Conservation (phyloP, 1,140 invertebrate species). For the Pectinophora gossypiella region DNA sequence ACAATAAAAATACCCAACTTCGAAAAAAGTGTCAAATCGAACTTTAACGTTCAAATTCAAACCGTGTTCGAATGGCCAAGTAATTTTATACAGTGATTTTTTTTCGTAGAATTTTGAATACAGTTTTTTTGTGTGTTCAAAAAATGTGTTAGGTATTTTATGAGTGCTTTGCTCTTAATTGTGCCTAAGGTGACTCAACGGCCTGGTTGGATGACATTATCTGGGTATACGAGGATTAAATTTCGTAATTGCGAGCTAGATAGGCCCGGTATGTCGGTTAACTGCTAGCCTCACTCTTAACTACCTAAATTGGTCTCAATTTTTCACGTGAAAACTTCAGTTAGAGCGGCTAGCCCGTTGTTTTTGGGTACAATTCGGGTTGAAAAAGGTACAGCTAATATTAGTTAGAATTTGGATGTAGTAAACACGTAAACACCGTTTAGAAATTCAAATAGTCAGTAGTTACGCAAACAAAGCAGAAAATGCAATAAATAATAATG, state of each 20-base stretch:
- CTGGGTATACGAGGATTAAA: constrained; percentile 45
- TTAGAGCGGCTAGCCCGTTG: neutral
- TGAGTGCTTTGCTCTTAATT: constrained; percentile 33
- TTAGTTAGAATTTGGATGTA: too few species aligned
- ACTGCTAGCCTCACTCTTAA: too few species aligned
- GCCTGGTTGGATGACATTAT: constrained; percentile 40
- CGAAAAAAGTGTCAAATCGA: constrained; percentile 6
- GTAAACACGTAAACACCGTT: too few species aligned
- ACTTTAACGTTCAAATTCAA: neutral
- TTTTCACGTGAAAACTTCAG: neutral
- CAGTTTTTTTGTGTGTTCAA: constrained; percentile 4
- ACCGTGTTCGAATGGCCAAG: constrained; percentile 9
- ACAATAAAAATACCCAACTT: constrained; percentile 19
- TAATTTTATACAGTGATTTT: too few species aligned
- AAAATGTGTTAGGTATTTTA: constrained; percentile 12
- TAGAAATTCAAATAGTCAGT: too few species aligned
- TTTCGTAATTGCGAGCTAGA: constrained; percentile 40
- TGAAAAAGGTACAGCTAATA: too few species aligned
- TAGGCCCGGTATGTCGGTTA: constrained; percentile 11
- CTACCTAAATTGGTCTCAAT: constrained; percentile 1
- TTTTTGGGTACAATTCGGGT: too few species aligned
- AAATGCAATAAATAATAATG: too few species aligned
- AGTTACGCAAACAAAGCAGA: too few species aligned
- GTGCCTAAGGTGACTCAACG: constrained; percentile 40
- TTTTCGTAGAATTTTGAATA: constrained; percentile 13